These are phyloP conservation scores for Pollicipes pollicipes DNA, from an alignment of 1,140 invertebrate species.

Conservation along the genomic window DNA sequence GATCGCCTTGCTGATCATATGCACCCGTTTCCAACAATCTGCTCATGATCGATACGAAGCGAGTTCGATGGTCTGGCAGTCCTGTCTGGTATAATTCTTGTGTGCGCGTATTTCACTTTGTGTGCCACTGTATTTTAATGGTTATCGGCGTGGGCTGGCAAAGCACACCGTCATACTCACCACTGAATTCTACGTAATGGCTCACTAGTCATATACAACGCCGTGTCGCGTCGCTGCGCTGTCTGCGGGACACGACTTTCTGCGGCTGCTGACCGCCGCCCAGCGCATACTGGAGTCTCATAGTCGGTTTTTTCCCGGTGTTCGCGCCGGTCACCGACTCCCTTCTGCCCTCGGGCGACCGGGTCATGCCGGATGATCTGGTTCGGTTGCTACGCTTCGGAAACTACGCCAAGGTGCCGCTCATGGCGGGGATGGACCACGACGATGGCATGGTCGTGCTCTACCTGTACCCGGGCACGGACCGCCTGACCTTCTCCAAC, in stretches of 20 bases:
- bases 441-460: constrained; percentile 2
- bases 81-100: too few species aligned
- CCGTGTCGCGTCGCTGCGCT: too few species aligned
- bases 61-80: too few species aligned
- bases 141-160: too few species aligned
- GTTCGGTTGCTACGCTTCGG: not conserved
- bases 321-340: constrained; percentile 3
- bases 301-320: not conserved
- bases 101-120: too few species aligned
- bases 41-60: too few species aligned
- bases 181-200: too few species aligned
- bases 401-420: constrained; percentile 4
- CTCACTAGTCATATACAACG: too few species aligned
- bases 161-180: too few species aligned
- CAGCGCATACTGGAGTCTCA: not conserved
- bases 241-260: not conserved
- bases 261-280: not conserved
- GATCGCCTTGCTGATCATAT: too few species aligned
- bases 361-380: not conserved
- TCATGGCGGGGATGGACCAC: not conserved
- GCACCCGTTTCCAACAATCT: too few species aligned
- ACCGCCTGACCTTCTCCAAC: constrained; percentile 2
- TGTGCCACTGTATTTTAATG: too few species aligned
- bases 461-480: not conserved
- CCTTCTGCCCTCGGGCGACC: not conserved